Evolutionary conservation across 2,113 vertebrate species (phyloP), one percentile per base, ranked within the genome.

Genomic region (Saccopteryx bilineata): DNA sequence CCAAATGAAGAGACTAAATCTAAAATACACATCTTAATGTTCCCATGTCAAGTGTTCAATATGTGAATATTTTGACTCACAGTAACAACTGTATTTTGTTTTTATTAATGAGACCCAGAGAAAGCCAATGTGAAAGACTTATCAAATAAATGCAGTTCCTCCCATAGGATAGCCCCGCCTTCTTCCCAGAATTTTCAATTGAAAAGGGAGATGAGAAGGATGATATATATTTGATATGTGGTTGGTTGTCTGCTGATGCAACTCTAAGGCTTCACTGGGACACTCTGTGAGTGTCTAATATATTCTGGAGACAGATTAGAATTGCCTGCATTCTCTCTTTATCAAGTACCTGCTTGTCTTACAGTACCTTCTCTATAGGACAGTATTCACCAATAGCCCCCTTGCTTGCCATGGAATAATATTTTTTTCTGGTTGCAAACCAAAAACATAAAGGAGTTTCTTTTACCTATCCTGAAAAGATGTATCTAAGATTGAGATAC

Each of bases 141-240:
- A 90, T 76, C 92, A 96, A 58, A 92, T 33, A 94, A 94, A 97
- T 78, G 54, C 60, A 75, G 28, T 52, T 81, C 60, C 66, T 97
- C 69, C 46, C 75, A 94, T 28, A 87, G 56, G 83, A 92, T 92
- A 89, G 81, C 74, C 33, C 23, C 54, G 54, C 39, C 21, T 92
- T 81, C 24, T 26, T 2, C 78, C 31, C 28, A 71, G 71, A 80
- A 94, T 89, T 93, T 85, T 90, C n/a, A 91, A 17, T 24, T 86
- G 28, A 31, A 72, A 0, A 60, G 23, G 71, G 72, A 7, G 23
- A 91, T 39, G 58, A 71, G 72, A 90, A 26, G 19, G 14, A 68
- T 71, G 31, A 58, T 83, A 65, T 8, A 52, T 28, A 33, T 81
- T 71, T 71, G 10, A 61, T 60, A 48, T 5, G 13, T 31, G 65